These are phyloP conservation scores for Axinella damicornis DNA, from an alignment of 37 sponge, comb jelly and placozoan genomes.

Conservation along the genomic window DNA sequence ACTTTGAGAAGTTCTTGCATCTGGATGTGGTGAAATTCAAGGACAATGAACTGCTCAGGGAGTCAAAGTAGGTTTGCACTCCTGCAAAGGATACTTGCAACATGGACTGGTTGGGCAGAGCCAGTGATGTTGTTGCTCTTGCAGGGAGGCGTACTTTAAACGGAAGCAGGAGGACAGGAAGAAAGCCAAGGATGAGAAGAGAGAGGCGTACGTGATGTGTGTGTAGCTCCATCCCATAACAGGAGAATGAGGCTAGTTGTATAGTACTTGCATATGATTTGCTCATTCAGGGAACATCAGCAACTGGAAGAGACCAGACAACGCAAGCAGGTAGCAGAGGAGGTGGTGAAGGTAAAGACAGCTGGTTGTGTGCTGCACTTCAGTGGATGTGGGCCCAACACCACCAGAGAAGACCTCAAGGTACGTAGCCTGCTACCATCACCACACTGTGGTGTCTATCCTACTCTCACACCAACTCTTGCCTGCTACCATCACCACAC, in stretches of 20 bases:
- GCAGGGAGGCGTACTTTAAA: slow-evolving; percentile 54
- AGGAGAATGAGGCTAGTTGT: no score
- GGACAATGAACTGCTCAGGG: slow-evolving; percentile 50
- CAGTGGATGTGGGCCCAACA: slow-evolving; percentile 45
- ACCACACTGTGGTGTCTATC: no score
- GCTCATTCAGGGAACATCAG: not conserved
- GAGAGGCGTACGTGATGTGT: not conserved
- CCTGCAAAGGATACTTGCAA: no score
- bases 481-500: no score
- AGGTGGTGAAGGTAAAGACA: not conserved
- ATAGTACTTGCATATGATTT: not conserved
- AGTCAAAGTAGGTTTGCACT: slow-evolving; percentile 62
- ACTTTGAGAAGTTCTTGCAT: slow-evolving; percentile 15
- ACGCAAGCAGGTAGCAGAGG: not conserved
- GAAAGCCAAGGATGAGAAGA: slow-evolving; percentile 25
- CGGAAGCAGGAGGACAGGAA: slow-evolving; percentile 56
- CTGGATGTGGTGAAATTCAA: slow-evolving; percentile 40
- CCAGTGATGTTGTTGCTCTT: no score
- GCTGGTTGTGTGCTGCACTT: slow-evolving; percentile 71
- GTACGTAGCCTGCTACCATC: slow-evolving; percentile 6
- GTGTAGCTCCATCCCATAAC: no score
- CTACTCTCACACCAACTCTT: no score
- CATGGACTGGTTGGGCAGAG: no score
- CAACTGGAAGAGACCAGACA: not conserved
- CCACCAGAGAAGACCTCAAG: slow-evolving; percentile 65